These are phyloP conservation scores for Neotragus pygmaeus DNA, from an alignment of 2,113 vertebrate genomes.

Conservation along the genomic window DNA sequence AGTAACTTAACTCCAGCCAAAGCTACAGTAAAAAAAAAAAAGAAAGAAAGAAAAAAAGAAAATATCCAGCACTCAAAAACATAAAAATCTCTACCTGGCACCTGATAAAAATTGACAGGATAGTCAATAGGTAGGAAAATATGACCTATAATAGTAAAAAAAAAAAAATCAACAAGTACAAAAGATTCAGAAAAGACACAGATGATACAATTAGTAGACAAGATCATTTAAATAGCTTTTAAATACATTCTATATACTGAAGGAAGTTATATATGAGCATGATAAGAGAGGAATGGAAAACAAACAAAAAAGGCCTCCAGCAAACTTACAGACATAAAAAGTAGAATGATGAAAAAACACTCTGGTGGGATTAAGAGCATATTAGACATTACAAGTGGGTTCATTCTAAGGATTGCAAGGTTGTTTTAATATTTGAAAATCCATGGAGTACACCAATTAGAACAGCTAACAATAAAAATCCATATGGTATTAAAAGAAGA, in stretches of 20 bases:
- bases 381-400: not conserved
- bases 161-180: not conserved
- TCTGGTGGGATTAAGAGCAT: not conserved
- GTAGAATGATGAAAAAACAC: not conserved
- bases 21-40: not conserved
- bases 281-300: not conserved
- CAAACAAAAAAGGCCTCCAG: not conserved
- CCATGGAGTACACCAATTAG: not conserved
- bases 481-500: not conserved
- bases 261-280: not conserved
- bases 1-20: not conserved
- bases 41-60: not conserved
- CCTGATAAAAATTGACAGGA: not conserved
- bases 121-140: not conserved
- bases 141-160: not conserved
- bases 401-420: not conserved
- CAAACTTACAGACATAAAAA: not conserved
- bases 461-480: not conserved
- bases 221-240: not conserved
- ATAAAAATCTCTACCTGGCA: not conserved
- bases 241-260: not conserved
- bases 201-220: not conserved
- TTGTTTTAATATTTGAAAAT: not conserved
- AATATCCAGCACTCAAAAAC: not conserved
- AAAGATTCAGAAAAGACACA: not conserved